phyloP scores from a whole-genome alignment of 2,113 vertebrate genomes.

The Nannobrachium achirus region DNA sequence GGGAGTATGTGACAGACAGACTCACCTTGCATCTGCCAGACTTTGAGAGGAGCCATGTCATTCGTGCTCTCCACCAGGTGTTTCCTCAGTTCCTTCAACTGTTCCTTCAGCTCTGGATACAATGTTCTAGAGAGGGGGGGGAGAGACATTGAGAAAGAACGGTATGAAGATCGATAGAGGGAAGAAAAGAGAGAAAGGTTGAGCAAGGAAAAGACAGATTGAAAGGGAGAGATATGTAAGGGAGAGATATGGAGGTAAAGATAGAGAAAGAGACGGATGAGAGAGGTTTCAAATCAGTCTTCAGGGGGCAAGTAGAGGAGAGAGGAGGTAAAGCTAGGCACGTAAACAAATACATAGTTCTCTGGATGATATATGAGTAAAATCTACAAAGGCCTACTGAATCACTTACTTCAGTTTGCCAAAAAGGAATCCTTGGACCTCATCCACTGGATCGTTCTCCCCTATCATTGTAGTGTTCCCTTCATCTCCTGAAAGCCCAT shows the following conservation, averaged over 20 bases:
- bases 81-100: conserved; percentile 93
- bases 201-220: neutral
- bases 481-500: conserved; percentile 82
- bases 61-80: conserved; percentile 98
- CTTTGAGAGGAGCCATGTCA: conserved; percentile 98
- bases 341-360: conserved; percentile 15
- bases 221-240: neutral
- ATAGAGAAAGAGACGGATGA: neutral
- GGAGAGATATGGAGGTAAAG: no score
- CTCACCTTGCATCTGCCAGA: conserved; percentile 97
- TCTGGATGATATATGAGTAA: conserved; percentile 41
- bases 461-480: conserved; percentile 91
- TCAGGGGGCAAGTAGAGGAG: conserved; percentile 35
- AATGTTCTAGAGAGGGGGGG: conserved; percentile 75
- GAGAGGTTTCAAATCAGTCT: conserved; percentile 11
- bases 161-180: neutral
- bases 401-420: conserved; percentile 91
- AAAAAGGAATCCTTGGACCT: conserved; percentile 98
- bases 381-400: no score
- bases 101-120: conserved; percentile 88
- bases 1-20: conserved; percentile 1
- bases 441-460: conserved; percentile 93
- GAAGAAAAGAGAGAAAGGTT: neutral
- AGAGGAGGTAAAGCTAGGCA: conserved; percentile 14
- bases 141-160: conserved; percentile 13